These are phyloP conservation scores for Agonum fuliginosum DNA, from an alignment of 2,888 invertebrate species.

Conservation along the genomic window DNA sequence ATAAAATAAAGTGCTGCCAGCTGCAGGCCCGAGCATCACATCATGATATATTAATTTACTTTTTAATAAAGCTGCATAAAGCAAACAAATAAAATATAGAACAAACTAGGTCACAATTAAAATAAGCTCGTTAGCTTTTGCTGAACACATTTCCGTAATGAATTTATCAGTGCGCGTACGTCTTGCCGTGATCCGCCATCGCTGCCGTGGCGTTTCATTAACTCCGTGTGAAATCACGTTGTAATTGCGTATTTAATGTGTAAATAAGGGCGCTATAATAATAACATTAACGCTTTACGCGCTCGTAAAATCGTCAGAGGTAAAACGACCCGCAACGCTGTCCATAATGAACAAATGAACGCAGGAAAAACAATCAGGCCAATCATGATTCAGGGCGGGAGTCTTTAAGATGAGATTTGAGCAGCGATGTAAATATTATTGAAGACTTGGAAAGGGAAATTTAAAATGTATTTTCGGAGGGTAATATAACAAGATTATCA, in stretches of 20 bases:
- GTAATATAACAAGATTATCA: no score
- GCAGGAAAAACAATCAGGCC: constrained; percentile 1
- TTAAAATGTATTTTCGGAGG: no score
- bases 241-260: constrained; percentile 52
- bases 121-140: constrained; percentile 3
- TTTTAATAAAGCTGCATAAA: not conserved
- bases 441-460: no score
- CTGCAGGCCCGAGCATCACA: no score
- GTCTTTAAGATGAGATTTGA: no score
- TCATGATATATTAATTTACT: not conserved
- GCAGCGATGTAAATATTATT: no score
- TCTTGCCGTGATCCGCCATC: not conserved
- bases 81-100: no score
- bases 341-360: not conserved
- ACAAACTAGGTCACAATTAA: no score
- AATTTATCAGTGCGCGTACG: constrained; percentile 11
- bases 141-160: constrained; percentile 7
- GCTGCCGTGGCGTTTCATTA: constrained; percentile 21
- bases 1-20: no score
- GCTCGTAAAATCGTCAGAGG: constrained; percentile 17
- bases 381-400: constrained; percentile 1
- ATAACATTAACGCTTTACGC: constrained; percentile 45
- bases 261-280: constrained; percentile 47
- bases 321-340: not conserved
- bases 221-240: constrained; percentile 25